phyloP scores from a whole-genome alignment of 2,888 invertebrate genomes.

The Neocrepidodera transversa region DNA sequence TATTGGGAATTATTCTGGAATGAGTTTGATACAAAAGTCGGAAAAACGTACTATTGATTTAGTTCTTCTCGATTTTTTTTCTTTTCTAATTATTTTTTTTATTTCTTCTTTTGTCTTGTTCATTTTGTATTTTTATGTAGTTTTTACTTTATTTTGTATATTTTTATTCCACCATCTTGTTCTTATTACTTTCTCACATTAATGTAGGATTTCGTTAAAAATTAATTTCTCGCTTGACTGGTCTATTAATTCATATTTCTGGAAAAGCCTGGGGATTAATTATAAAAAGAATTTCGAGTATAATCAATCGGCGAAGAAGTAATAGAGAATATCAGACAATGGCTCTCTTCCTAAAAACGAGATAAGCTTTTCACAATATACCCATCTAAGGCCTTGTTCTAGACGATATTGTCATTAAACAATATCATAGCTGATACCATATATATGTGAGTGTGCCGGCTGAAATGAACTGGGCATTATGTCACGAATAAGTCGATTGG shows the following conservation, averaged over 20 bases:
- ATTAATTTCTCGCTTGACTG: no score
- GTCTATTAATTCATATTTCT: constrained; percentile 9
- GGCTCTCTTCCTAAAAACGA: constrained; percentile 40
- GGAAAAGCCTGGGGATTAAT: constrained; percentile 47
- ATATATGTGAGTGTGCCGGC: constrained; percentile 54
- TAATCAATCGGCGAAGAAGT: constrained; percentile 54
- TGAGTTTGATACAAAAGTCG: no score
- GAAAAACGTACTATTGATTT: no score
- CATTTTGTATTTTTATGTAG: no score
- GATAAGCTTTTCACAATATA: constrained; percentile 48
- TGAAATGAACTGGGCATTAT: constrained; percentile 55
- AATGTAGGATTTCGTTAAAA: no score
- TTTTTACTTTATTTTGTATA: no score
- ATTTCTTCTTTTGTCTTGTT: no score
- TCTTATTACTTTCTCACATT: no score
- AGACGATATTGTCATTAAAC: constrained; percentile 60
- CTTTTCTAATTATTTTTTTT: no score
- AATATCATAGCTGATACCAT: constrained; percentile 61
- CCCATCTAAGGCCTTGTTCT: constrained; percentile 55
- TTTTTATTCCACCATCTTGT: no score
- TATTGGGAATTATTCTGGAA: no score
- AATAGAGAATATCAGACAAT: constrained; percentile 49
- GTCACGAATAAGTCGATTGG: constrained; percentile 60
- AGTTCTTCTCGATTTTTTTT: no score
- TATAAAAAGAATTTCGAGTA: constrained; percentile 54